These are phyloP conservation scores for Holothuria leucospilota DNA, from an alignment of 53 echinoderm and acorn worm genomes.

Conservation along the genomic window DNA sequence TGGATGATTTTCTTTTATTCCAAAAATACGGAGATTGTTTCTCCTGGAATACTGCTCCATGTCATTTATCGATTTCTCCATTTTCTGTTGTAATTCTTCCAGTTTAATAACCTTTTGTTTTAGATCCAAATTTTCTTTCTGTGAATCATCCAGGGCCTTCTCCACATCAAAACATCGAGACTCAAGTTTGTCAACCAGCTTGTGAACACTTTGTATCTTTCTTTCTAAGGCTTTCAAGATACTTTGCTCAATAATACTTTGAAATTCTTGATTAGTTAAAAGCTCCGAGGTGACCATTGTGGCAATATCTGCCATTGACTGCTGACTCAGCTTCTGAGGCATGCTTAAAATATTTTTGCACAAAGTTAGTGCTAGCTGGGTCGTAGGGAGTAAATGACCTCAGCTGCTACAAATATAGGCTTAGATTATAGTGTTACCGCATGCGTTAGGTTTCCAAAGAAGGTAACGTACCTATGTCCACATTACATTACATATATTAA, in stretches of 20 bases:
- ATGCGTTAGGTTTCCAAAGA: too few species aligned
- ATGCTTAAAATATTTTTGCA: too few species aligned
- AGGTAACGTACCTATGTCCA: too few species aligned
- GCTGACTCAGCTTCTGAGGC: neutral
- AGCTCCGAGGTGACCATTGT: neutral
- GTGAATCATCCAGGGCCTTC: conserved; percentile 4
- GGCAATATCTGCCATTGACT: conserved; percentile 12
- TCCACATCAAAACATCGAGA: neutral
- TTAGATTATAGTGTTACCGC: too few species aligned
- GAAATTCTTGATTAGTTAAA: neutral
- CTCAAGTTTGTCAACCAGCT: neutral
- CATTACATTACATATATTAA: too few species aligned
- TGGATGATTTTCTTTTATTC: conserved; percentile 21
- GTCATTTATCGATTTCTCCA: neutral
- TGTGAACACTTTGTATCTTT: neutral
- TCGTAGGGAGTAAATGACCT: too few species aligned
- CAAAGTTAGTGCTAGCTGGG: too few species aligned
- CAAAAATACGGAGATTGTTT: conserved; percentile 20
- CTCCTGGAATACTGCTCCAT: conserved; percentile 28
- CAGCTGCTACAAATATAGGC: too few species aligned
- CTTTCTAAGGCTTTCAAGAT: neutral
- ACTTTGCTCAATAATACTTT: neutral
- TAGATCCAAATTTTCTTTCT: neutral
- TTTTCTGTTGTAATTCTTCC: neutral
- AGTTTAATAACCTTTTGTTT: neutral